phyloP scores from a whole-genome alignment of 2,113 vertebrate genomes.

The Semnornis frantzii region DNA sequence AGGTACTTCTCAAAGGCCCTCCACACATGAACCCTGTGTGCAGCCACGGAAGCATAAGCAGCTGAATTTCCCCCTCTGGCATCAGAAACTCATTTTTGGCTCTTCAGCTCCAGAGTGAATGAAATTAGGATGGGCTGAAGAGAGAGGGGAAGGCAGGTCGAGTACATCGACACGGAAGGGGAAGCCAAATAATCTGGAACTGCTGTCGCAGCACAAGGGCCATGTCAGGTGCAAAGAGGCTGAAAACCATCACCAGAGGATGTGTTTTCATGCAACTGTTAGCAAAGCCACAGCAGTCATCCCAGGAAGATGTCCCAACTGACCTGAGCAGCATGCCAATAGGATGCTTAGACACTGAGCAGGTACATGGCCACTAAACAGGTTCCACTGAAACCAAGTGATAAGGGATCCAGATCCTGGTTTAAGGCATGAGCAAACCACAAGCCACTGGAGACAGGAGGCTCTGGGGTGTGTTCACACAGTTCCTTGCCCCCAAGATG shows the following conservation, averaged over 20 bases:
- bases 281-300: background rate
- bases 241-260: slow-evolving; percentile 27
- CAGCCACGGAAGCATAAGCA: background rate
- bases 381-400: background rate
- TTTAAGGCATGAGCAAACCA: background rate
- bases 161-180: background rate
- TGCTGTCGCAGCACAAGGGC: slow-evolving; percentile 3
- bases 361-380: background rate
- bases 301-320: background rate
- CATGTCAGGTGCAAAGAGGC: background rate
- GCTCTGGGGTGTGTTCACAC: background rate
- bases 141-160: background rate
- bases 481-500: rapidly evolving
- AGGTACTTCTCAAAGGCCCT: rapidly evolving
- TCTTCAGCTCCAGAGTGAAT: background rate
- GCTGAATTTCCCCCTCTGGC: background rate
- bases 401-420: rapidly evolving
- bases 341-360: background rate
- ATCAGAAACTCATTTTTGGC: background rate
- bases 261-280: slow-evolving; percentile 6
- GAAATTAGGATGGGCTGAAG: slow-evolving; percentile 1
- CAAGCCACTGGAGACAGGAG: background rate
- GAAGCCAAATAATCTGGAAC: background rate
- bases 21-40: rapidly evolving
- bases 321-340: slow-evolving; percentile 37